phyloP scores from a whole-genome alignment of 1,140 invertebrate species.

The Pararge aegeria region DNA sequence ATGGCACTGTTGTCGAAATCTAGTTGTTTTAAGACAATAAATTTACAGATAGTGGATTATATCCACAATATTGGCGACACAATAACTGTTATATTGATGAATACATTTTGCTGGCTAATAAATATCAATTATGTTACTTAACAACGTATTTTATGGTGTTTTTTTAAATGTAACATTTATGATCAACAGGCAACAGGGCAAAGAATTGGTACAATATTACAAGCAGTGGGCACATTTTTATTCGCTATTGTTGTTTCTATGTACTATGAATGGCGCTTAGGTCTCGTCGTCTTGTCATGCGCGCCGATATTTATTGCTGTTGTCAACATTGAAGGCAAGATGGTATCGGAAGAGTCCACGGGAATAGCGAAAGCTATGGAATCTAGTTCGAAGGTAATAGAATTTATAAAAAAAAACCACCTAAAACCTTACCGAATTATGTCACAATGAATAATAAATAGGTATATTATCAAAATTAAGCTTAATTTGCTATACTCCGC shows the following conservation, averaged over 20 bases:
- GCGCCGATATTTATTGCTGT: conserved; percentile 82
- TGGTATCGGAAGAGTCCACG: conserved; percentile 77
- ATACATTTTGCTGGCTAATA: no score
- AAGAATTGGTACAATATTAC: conserved; percentile 83
- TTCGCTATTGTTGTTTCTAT: conserved; percentile 82
- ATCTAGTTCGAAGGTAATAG: conserved; percentile 76
- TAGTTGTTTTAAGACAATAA: no score
- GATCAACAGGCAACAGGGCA: conserved; percentile 84
- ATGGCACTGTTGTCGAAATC: no score
- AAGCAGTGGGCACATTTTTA: conserved; percentile 82
- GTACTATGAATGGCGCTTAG: conserved; percentile 85
- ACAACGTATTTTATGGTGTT: neutral
- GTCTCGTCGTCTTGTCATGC: conserved; percentile 83
- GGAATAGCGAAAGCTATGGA: conserved; percentile 78
- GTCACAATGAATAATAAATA: no score
- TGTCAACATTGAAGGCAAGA: conserved; percentile 81
- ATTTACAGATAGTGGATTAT: no score
- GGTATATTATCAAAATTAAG: no score
- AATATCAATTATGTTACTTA: no score
- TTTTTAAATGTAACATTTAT: neutral
- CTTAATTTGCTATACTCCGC: no score
- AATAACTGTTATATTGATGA: no score
- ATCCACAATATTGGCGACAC: no score
- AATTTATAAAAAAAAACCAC: no score
- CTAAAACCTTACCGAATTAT: no score